These are phyloP conservation scores for Cantharis flavilabris DNA, from an alignment of 2,888 invertebrate genomes.

Conservation along the genomic window DNA sequence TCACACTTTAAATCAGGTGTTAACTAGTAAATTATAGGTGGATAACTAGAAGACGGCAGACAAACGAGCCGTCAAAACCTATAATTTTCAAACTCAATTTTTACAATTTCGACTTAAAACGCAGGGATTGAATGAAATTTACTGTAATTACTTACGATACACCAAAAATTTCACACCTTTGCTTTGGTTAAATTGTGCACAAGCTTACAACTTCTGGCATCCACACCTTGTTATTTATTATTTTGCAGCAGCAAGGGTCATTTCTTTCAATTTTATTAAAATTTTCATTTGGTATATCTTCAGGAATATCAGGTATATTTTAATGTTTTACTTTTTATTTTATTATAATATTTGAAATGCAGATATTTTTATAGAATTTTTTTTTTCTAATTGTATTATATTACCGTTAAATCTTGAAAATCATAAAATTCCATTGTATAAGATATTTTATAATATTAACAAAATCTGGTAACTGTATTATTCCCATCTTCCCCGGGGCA, in stretches of 20 bases:
- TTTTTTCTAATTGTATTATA: neutral
- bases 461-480: neutral
- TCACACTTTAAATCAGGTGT: slow-evolving; percentile 46
- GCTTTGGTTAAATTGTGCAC: neutral
- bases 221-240: neutral
- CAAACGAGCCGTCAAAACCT: slow-evolving; percentile 53
- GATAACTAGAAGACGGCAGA: slow-evolving; percentile 49
- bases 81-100: slow-evolving; percentile 46
- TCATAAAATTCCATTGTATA: neutral
- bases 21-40: slow-evolving; percentile 45
- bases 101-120: slow-evolving; percentile 40
- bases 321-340: too few relatives aligned
- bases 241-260: neutral
- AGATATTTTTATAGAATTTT: neutral
- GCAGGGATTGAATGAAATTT: slow-evolving; percentile 17
- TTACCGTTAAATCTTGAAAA: neutral
- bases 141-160: neutral
- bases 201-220: neutral
- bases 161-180: neutral
- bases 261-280: neutral
- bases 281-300: neutral
- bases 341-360: too few relatives aligned
- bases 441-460: neutral
- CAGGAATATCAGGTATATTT: neutral
- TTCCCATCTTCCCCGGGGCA: neutral